Conservation (phyloP, 2,797 vertebrate genomes). For the Merluccius polli region DNA sequence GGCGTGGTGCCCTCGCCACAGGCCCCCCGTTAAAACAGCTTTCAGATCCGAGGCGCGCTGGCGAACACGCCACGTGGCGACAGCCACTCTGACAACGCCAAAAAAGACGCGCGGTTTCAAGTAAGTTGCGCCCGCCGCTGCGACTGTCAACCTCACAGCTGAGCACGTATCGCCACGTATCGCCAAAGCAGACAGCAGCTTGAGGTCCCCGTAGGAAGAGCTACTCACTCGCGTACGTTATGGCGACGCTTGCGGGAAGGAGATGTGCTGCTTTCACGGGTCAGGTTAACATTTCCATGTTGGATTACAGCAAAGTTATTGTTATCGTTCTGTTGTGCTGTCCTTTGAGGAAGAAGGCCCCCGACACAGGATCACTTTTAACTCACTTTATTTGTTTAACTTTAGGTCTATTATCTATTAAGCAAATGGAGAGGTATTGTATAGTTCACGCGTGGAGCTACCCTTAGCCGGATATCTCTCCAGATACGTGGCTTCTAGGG, state of each 20-base stretch:
- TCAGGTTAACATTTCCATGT: neutral
- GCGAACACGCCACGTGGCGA: constrained; percentile 50
- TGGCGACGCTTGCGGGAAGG: constrained; percentile 13
- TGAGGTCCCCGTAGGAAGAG: constrained; percentile 18
- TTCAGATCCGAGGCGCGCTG: constrained; percentile 43
- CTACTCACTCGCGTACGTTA: constrained; percentile 25
- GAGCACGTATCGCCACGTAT: constrained; percentile 37
- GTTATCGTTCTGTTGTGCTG: no score
- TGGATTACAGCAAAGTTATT: no score
- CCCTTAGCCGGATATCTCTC: no score
- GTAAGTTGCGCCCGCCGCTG: constrained; percentile 22
- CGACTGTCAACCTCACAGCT: constrained; percentile 34
- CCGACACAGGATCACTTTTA: no score
- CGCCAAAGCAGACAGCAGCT: constrained; percentile 34
- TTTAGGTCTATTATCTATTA: no score
- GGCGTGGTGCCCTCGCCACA: constrained; percentile 38
- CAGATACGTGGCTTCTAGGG: no score
- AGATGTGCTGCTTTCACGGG: constrained; percentile 6
- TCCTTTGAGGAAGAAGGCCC: no score
- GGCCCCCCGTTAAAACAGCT: constrained; percentile 48
- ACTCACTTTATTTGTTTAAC: no score
- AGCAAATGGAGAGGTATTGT: no score
- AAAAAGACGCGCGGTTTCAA: constrained; percentile 42
- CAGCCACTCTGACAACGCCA: constrained; percentile 47
- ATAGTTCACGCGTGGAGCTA: no score